phyloP scores from a whole-genome alignment of 2,113 vertebrate genomes.

The Aphyosemion australe region DNA sequence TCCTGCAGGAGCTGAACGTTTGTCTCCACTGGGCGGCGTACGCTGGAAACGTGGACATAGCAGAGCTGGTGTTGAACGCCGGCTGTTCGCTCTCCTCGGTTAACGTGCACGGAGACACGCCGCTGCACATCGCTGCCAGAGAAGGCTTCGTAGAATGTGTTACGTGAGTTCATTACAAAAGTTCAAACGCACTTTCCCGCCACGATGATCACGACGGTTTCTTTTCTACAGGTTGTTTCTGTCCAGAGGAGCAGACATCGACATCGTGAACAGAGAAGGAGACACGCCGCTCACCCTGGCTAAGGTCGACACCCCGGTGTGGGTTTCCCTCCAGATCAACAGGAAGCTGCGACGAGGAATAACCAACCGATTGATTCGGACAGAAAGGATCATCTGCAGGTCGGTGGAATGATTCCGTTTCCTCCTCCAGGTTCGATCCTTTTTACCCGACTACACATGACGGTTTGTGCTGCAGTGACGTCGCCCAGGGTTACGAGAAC shows the following conservation, averaged over 20 bases:
- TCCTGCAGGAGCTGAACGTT: constrained; percentile 87
- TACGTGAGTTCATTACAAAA: constrained; percentile 77
- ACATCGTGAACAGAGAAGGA: constrained; percentile 88
- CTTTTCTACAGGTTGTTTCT: constrained; percentile 83
- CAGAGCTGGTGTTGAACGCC: constrained; percentile 88
- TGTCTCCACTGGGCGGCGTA: constrained; percentile 93
- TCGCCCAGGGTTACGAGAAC: constrained; percentile 91
- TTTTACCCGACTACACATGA: not conserved
- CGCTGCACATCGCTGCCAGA: constrained; percentile 88
- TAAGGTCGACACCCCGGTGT: constrained; percentile 84
- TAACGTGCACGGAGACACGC: constrained; percentile 90
- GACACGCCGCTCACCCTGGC: constrained; percentile 88
- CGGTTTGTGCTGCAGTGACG: constrained; percentile 74
- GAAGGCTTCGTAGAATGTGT: constrained; percentile 89
- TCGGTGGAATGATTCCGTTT: constrained; percentile 33
- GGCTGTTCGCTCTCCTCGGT: constrained; percentile 86
- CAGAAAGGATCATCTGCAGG: constrained; percentile 90
- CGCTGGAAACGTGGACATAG: constrained; percentile 88
- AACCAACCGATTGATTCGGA: constrained; percentile 85
- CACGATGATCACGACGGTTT: not conserved
- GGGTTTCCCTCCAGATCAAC: constrained; percentile 92
- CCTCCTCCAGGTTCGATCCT: no score
- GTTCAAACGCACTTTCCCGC: not conserved
- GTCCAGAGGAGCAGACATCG: constrained; percentile 88
- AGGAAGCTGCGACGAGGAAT: constrained; percentile 88